These are phyloP conservation scores for Clitarchus hookeri DNA, from an alignment of 2,888 invertebrate species.

Conservation along the genomic window DNA sequence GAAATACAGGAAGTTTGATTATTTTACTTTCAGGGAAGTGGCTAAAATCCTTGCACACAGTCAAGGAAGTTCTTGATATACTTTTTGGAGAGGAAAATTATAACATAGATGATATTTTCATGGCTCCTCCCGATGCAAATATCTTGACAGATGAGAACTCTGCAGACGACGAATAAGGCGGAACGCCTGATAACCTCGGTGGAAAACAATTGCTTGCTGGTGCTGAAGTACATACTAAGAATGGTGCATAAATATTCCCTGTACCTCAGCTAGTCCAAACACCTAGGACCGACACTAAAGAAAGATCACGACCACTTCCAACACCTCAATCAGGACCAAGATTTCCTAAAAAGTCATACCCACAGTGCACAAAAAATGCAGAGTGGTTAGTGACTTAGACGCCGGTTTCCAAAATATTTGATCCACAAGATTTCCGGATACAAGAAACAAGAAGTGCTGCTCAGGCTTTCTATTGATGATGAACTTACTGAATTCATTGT, in stretches of 20 bases:
- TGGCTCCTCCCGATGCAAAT: not conserved
- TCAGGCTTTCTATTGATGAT: not conserved
- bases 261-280: not conserved
- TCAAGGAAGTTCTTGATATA: too few species aligned
- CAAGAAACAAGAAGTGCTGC: not conserved
- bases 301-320: not conserved
- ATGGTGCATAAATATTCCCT: not conserved
- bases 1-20: too few species aligned
- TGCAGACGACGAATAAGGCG: not conserved
- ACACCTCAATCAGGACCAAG: not conserved
- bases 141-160: not conserved
- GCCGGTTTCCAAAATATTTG: not conserved
- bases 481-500: not conserved
- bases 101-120: too few species aligned
- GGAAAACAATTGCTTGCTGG: not conserved
- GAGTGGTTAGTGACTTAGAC: not conserved
- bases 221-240: not conserved
- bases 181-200: not conserved
- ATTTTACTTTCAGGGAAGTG: too few species aligned
- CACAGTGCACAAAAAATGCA: not conserved
- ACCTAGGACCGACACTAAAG: not conserved
- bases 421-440: not conserved
- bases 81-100: too few species aligned
- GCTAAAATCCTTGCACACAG: too few species aligned
- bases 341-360: not conserved